Conservation (phyloP, 2,113 vertebrate species). For the Aldabrachelys gigantea region DNA sequence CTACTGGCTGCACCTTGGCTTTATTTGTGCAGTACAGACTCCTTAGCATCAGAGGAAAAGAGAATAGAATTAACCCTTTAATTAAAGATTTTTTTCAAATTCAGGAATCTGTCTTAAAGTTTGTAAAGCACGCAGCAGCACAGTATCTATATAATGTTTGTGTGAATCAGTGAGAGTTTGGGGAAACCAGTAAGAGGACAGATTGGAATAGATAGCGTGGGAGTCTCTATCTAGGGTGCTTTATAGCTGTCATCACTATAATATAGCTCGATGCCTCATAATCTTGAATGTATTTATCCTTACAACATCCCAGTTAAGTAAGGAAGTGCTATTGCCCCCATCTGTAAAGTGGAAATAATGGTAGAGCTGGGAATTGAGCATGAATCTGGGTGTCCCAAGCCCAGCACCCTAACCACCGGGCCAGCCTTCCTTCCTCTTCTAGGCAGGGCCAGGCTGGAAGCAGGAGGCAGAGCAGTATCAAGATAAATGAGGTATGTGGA, state of each 20-base stretch:
- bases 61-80: not conserved
- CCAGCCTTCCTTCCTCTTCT: not conserved
- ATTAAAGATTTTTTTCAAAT: not conserved
- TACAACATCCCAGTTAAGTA: not conserved
- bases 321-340: not conserved
- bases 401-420: not conserved
- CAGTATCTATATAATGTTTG: not conserved
- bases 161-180: not conserved
- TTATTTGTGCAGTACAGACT: not conserved
- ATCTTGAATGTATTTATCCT: not conserved
- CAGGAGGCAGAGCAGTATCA: not conserved
- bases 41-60: not conserved
- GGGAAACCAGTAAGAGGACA: not conserved
- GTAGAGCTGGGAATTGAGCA: not conserved
- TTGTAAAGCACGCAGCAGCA: not conserved
- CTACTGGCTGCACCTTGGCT: not conserved
- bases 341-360: not conserved
- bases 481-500: not conserved
- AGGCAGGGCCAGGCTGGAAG: rapidly evolving
- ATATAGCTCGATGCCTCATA: not conserved
- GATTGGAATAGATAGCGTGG: not conserved
- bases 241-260: not conserved
- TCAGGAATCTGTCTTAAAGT: not conserved
- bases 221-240: not conserved
- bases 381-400: no score